Evolutionary conservation across 1,140 invertebrate genomes (phyloP).

Genomic region (Trachymyrmex cornetzi): DNA sequence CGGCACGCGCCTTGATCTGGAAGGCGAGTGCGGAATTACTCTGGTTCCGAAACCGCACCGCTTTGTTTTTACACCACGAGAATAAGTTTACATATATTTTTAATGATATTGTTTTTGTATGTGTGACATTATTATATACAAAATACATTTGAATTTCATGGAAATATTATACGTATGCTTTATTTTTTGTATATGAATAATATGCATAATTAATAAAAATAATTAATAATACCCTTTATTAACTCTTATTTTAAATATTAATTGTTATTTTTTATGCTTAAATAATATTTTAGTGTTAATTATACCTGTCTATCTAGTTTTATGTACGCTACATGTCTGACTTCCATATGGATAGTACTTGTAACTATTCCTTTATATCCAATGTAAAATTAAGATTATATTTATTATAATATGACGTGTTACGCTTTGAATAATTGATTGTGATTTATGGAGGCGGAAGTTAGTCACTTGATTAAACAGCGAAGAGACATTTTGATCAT

Average conservation of each 20-base stretch:
- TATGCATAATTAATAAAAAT: constrained; percentile 9
- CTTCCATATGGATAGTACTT: no score
- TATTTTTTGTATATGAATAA: neutral
- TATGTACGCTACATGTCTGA: no score
- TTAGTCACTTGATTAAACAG: no score
- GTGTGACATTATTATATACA: neutral
- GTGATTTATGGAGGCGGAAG: no score
- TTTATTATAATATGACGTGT: no score
- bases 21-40: constrained; percentile 91
- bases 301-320: no score
- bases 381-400: no score
- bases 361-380: no score
- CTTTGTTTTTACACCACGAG: constrained; percentile 84
- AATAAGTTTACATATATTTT: constrained; percentile 1
- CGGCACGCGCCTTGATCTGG: constrained; percentile 85
- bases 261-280: neutral
- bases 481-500: no score
- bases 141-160: neutral
- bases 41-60: constrained; percentile 89
- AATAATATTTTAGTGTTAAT: no score
- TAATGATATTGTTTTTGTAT: neutral
- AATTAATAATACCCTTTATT: constrained; percentile 14
- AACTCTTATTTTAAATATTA: constrained; percentile 1
- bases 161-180: neutral
- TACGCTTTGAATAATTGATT: no score